Conservation (phyloP, 2,797 vertebrate genomes). For the Sebastes itinus region DNA sequence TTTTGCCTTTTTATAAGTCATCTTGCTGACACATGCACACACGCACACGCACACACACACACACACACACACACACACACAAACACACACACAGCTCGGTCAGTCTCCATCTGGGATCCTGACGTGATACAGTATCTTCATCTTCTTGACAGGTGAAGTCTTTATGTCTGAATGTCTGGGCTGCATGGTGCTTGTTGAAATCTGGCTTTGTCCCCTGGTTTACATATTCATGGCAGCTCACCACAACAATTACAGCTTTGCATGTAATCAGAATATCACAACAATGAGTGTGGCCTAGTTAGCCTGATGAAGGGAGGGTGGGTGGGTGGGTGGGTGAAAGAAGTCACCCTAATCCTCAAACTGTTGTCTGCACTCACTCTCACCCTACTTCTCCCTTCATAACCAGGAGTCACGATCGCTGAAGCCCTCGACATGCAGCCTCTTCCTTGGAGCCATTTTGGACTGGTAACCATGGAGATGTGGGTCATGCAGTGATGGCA, state of each 20-base stretch:
- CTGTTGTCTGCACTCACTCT: conserved; percentile 51
- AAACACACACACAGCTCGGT: too few species aligned
- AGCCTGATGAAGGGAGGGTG: conserved; percentile 25
- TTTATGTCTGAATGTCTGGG: conserved; percentile 29
- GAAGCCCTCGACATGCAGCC: conserved; percentile 19
- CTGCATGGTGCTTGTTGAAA: conserved; percentile 15
- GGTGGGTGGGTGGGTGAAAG: conserved; percentile 41
- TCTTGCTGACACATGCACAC: neutral
- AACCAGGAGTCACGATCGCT: conserved; percentile 36
- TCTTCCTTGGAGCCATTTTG: conserved; percentile 72
- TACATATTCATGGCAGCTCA: conserved; percentile 59
- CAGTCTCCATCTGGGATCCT: neutral
- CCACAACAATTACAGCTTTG: conserved; percentile 67
- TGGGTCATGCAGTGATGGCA: conserved; percentile 75
- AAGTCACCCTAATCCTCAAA: conserved; percentile 70
- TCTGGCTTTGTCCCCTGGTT: conserved; percentile 55
- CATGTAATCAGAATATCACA: conserved; percentile 72
- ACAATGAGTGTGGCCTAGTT: conserved; percentile 76
- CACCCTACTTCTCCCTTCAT: conserved; percentile 28
- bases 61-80: neutral
- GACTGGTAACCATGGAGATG: conserved; percentile 80
- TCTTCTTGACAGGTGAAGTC: conserved; percentile 10
- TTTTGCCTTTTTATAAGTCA: neutral
- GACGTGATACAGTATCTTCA: neutral
- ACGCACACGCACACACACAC: neutral